Percentiles rank a stretch among this genome's conserved stretches.
These are phyloP conservation scores for Megalonaias nervosa DNA, from an alignment of 1,140 invertebrate genomes.

Conservation along the genomic window DNA sequence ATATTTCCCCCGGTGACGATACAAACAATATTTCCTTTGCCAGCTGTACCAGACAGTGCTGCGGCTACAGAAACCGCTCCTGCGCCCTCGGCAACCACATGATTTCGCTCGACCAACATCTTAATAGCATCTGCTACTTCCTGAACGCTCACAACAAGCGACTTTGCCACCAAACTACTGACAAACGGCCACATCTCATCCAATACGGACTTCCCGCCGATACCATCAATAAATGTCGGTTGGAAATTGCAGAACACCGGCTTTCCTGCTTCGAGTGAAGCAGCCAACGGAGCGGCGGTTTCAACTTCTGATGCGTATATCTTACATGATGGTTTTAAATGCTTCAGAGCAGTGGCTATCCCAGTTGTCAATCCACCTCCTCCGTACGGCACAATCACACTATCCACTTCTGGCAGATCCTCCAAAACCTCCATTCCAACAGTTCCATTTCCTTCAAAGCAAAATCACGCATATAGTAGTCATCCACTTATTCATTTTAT, in stretches of 20 bases:
- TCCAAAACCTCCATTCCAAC: constrained; percentile 63
- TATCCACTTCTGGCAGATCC: constrained; percentile 59
- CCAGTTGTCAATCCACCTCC: constrained; percentile 61
- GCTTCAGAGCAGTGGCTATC: constrained; percentile 54
- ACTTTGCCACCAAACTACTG: constrained; percentile 46
- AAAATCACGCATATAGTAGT: not conserved
- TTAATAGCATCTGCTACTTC: constrained; percentile 57
- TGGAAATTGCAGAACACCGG: constrained; percentile 41
- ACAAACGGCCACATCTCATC: constrained; percentile 63
- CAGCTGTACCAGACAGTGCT: constrained; percentile 49
- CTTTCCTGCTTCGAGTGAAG: constrained; percentile 47
- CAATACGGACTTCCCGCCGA: constrained; percentile 58
- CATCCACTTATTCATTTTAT: no score
- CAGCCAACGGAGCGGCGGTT: constrained; percentile 57
- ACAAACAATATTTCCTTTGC: constrained; percentile 60
- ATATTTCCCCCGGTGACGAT: constrained; percentile 66
- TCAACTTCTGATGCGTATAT: constrained; percentile 63
- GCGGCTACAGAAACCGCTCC: constrained; percentile 62
- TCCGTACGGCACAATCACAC: constrained; percentile 63
- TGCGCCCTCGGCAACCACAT: constrained; percentile 62
- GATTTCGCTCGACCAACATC: constrained; percentile 55
- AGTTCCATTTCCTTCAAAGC: constrained; percentile 60
- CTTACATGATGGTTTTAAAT: constrained; percentile 50
- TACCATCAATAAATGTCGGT: constrained; percentile 63
- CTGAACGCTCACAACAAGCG: constrained; percentile 54